phyloP scores from a whole-genome alignment of 2,888 invertebrate genomes.

The Girardia tigrina region DNA sequence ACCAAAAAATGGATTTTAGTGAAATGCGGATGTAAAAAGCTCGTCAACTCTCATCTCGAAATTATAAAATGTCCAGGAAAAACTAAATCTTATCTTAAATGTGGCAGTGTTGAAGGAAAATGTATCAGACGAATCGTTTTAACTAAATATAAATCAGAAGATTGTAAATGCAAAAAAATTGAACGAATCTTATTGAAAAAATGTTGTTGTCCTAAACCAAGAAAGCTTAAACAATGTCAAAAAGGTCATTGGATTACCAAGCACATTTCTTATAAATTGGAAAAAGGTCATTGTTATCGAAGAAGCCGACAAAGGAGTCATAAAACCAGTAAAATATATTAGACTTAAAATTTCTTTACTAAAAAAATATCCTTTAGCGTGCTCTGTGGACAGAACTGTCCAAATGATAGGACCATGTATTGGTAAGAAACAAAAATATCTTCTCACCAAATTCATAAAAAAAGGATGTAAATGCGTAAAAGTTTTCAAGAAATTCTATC shows the following conservation, averaged over 20 bases:
- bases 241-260: conserved; percentile 24
- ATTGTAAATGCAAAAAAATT: conserved; percentile 24
- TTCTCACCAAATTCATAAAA: neutral
- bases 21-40: conserved; percentile 16
- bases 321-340: neutral
- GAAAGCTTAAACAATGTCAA: conserved; percentile 23
- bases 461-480: conserved; percentile 27
- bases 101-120: conserved; percentile 12
- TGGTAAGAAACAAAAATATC: conserved; percentile 29
- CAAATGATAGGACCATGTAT: conserved; percentile 27
- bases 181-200: neutral
- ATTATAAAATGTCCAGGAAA: neutral
- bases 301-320: neutral
- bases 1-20: neutral
- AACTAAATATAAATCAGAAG: neutral
- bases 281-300: conserved; percentile 17
- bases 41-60: neutral
- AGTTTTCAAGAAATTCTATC: neutral
- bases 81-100: conserved; percentile 8
- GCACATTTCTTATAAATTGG: neutral
- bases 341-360: neutral
- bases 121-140: conserved; percentile 2
- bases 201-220: conserved; percentile 33
- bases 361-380: conserved; percentile 6
- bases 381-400: neutral